Evolutionary conservation across 2,113 vertebrate species (phyloP).

Genomic region (Jacana jacana): DNA sequence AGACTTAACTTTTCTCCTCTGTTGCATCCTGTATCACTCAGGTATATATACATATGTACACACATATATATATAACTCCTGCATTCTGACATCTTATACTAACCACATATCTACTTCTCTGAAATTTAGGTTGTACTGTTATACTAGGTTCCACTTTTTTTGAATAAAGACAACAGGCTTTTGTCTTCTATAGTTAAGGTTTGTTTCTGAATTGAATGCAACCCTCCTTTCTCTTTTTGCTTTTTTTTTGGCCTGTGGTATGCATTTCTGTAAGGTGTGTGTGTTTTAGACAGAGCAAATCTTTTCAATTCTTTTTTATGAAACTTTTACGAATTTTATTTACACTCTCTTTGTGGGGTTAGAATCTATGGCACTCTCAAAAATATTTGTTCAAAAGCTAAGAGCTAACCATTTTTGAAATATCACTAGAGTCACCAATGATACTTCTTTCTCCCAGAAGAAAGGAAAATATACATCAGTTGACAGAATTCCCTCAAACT

Average conservation of each 20-base stretch:
- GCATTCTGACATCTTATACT: background rate
- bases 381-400: constrained; percentile 42
- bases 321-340: background rate
- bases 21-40: background rate
- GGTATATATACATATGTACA: background rate
- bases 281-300: background rate
- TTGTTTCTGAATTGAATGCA: background rate
- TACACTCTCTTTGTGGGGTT: background rate
- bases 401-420: constrained; percentile 20
- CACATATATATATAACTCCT: background rate
- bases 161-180: background rate
- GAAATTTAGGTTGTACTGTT: background rate
- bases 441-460: background rate
- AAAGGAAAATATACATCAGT: constrained; percentile 29
- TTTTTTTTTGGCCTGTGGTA: background rate
- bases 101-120: background rate
- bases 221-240: background rate
- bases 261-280: background rate
- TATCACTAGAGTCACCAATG: background rate
- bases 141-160: background rate
- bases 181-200: background rate
- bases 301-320: no score
- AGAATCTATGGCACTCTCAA: background rate
- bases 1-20: background rate
- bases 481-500: constrained; percentile 43